Percentiles rank a stretch among this genome's conserved stretches.
These are phyloP conservation scores for Hydropotes inermis DNA, from an alignment of 2,113 vertebrate genomes.

Conservation along the genomic window DNA sequence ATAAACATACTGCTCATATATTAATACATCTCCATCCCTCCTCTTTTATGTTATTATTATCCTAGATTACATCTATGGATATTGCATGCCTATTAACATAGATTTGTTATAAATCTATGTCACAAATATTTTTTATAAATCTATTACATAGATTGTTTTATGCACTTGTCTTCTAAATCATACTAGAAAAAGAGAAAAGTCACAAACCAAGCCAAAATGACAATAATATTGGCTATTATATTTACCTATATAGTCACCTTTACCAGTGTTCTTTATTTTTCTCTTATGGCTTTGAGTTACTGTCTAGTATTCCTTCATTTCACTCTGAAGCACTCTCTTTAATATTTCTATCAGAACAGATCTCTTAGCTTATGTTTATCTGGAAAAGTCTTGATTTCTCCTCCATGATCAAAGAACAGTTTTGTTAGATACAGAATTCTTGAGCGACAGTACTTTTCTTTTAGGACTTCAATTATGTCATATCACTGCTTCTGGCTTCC, in stretches of 20 bases:
- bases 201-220: neutral
- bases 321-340: neutral
- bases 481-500: neutral
- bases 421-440: neutral
- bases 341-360: neutral
- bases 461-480: neutral
- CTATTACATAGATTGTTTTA: neutral
- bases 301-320: neutral
- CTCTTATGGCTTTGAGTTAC: neutral
- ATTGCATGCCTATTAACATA: neutral
- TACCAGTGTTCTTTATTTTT: neutral
- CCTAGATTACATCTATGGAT: neutral
- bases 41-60: neutral
- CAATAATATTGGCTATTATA: neutral
- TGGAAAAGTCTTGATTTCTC: neutral
- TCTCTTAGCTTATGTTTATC: neutral
- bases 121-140: neutral
- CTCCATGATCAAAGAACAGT: neutral
- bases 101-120: neutral
- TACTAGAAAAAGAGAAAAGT: neutral
- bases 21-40: neutral
- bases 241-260: neutral
- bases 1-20: neutral
- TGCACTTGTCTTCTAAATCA: neutral
- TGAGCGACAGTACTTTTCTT: neutral